These are phyloP conservation scores for Zoanthus solanderi DNA, from an alignment of 92 coral and sea anemone genomes.

Conservation along the genomic window DNA sequence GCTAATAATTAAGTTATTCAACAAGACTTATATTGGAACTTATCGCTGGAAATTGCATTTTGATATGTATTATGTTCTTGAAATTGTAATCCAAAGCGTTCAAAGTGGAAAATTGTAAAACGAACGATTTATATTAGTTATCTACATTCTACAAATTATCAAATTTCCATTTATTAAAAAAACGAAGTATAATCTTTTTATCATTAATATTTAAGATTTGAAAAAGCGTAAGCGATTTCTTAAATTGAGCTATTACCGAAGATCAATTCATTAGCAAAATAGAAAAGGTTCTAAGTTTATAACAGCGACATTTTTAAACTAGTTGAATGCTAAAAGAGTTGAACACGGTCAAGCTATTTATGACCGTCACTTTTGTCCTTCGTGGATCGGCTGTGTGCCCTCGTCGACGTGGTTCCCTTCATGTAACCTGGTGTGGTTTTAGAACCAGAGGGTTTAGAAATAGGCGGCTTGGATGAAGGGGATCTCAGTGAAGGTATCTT, in stretches of 20 bases:
- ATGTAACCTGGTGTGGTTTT: conserved; percentile 35
- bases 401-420: conserved; percentile 32
- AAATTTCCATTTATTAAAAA: not conserved
- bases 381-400: conserved; percentile 12
- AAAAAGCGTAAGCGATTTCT: not conserved
- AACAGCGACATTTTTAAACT: not conserved
- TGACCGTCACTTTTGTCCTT: conserved; percentile 40
- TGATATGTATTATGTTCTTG: not conserved
- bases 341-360: conserved; percentile 1
- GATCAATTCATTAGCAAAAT: conserved; percentile 9
- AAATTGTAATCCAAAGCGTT: not conserved
- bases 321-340: not conserved
- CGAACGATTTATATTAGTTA: not conserved
- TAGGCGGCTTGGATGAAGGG: conserved; percentile 17
- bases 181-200: not conserved
- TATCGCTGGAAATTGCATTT: not conserved
- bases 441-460: conserved; percentile 24
- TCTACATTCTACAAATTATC: not conserved
- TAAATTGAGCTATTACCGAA: not conserved
- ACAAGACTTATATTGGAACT: not conserved
- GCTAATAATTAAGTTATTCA: not conserved
- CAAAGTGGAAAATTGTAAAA: not conserved
- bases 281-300: conserved; percentile 19
- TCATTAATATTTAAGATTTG: not conserved
- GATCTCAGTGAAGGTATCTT: conserved; percentile 34